Evolutionary conservation across 2,888 invertebrate species (phyloP).

Genomic region (Stenodera caucasica): DNA sequence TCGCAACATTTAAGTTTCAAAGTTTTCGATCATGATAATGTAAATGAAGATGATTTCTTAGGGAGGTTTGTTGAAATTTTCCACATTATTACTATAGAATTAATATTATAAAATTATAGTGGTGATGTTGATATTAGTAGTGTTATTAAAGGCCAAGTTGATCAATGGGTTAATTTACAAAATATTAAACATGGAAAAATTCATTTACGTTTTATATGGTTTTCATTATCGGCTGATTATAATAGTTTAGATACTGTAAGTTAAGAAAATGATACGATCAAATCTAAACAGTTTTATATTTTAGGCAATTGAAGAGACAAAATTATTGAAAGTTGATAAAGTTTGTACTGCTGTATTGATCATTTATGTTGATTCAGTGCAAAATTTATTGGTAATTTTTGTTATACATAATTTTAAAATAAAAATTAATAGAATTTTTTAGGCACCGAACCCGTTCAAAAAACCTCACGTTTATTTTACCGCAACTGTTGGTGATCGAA

Average conservation of each 20-base stretch:
- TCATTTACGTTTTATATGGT: constrained; percentile 87
- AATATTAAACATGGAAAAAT: constrained; percentile 93
- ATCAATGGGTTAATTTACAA: constrained; percentile 89
- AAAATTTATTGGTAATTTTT: constrained; percentile 82
- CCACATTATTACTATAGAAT: too few species aligned
- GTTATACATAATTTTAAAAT: constrained; percentile 8
- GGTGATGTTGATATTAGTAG: constrained; percentile 73
- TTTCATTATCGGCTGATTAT: constrained; percentile 72
- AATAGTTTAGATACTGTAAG: constrained; percentile 74
- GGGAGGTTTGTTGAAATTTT: constrained; percentile 45
- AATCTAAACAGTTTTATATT: constrained; percentile 9
- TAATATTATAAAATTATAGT: constrained; percentile 56
- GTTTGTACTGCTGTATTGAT: constrained; percentile 75
- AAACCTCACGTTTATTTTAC: constrained; percentile 82
- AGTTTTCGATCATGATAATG: constrained; percentile 45
- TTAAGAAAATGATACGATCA: too few species aligned
- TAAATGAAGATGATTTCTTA: constrained; percentile 44
- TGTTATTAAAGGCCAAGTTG: constrained; percentile 1
- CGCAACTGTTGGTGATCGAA: constrained; percentile 74
- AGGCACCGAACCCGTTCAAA: constrained; percentile 68
- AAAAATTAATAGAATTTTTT: constrained; percentile 21
- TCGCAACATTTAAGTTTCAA: constrained; percentile 45
- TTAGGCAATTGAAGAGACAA: constrained; percentile 76
- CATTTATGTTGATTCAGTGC: constrained; percentile 87
- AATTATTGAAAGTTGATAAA: constrained; percentile 70